Conservation (phyloP, 1,140 invertebrate species). For the Camponotus floridanus region DNA sequence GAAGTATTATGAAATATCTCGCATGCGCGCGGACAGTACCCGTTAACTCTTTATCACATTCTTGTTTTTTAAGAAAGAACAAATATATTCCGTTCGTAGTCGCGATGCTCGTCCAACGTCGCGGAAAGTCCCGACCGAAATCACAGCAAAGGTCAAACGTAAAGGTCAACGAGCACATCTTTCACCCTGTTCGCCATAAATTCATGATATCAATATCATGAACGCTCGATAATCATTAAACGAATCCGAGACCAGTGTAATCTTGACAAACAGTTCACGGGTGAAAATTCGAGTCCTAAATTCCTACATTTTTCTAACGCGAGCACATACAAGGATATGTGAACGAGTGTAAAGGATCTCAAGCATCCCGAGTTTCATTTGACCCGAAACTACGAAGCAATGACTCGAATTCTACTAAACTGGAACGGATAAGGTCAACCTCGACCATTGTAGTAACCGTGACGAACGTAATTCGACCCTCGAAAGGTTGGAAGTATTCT, state of each 20-base stretch:
- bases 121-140: background rate
- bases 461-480: background rate
- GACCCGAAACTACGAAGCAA: no score
- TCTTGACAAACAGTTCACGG: background rate
- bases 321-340: background rate
- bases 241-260: background rate
- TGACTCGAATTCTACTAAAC: background rate
- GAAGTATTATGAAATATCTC: slow-evolving; percentile 2
- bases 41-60: background rate
- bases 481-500: background rate
- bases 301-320: background rate
- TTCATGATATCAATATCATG: background rate
- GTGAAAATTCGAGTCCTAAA: background rate
- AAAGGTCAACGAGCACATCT: background rate
- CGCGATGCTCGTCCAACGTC: background rate
- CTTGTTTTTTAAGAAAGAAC: background rate
- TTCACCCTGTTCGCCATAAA: background rate
- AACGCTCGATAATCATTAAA: background rate
- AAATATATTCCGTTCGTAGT: background rate
- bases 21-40: background rate
- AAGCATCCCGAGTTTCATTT: background rate
- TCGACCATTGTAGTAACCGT: background rate
- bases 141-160: slow-evolving; percentile 11
- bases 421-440: background rate
- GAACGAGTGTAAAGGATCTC: background rate